These are phyloP conservation scores for Orthonychiurus folsomi DNA, from an alignment of 2,888 invertebrate genomes.

Conservation along the genomic window DNA sequence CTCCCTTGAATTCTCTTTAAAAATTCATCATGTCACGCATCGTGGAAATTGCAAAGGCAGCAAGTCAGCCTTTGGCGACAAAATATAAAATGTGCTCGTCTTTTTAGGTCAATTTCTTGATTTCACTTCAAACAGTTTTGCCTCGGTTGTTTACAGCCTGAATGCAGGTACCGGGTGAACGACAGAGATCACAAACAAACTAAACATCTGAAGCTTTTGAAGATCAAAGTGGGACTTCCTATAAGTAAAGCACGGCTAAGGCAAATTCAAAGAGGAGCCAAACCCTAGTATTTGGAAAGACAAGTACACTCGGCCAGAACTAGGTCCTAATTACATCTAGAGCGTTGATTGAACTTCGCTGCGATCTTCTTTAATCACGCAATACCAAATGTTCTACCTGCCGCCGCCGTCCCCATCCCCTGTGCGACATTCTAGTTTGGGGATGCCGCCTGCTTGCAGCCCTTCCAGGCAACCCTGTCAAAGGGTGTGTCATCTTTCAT, in stretches of 20 bases:
- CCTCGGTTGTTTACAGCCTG: no score
- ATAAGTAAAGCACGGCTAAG: background rate
- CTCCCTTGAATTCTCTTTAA: no score
- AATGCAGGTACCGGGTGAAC: no score
- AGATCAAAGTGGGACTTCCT: background rate
- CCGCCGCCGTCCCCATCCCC: no score
- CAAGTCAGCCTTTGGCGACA: no score
- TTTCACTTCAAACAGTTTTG: background rate
- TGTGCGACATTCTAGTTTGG: no score
- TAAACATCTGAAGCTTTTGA: background rate
- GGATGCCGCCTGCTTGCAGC: background rate
- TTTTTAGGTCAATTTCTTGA: background rate
- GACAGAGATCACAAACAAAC: background rate
- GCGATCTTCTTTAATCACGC: constrained; percentile 14
- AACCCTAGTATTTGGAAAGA: no score
- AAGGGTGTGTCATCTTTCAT: constrained; percentile 18
- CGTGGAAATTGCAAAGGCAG: no score
- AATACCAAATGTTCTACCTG: background rate
- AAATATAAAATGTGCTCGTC: background rate
- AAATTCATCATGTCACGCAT: no score
- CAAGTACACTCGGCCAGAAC: constrained; percentile 17
- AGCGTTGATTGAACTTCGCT: constrained; percentile 18
- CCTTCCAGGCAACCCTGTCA: constrained; percentile 4
- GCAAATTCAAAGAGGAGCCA: constrained; percentile 1
- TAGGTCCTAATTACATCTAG: constrained; percentile 28